Percentiles rank a stretch among this genome's conserved stretches.
phyloP scores from a whole-genome alignment of 1,140 invertebrate species.

The Formica selysi region DNA sequence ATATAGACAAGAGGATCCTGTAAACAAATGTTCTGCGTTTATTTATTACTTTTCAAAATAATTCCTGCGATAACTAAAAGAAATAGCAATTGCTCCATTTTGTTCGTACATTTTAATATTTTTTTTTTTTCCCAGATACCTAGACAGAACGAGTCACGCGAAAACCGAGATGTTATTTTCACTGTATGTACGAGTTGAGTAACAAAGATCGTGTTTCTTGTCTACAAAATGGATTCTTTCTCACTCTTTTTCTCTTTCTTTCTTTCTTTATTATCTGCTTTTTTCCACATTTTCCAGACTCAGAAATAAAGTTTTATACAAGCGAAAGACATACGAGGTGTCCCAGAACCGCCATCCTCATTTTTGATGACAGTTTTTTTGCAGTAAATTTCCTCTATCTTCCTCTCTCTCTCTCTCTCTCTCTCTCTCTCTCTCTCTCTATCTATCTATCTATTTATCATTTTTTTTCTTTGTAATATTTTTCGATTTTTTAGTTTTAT shows the following conservation, averaged over 20 bases:
- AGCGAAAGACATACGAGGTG: not conserved
- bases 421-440: not conserved
- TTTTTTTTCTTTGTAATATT: not conserved
- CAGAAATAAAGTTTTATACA: not conserved
- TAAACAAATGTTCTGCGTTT: slow-evolving; percentile 10
- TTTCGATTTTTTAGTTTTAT: not conserved
- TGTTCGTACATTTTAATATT: not conserved
- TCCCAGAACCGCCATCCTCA: not conserved
- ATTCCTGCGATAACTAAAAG: slow-evolving; percentile 12
- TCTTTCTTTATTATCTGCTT: not conserved
- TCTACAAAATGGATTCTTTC: not conserved
- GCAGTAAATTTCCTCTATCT: not conserved
- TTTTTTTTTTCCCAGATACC: not conserved
- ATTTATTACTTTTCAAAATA: slow-evolving; percentile 4
- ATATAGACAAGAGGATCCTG: not conserved
- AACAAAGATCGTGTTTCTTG: slow-evolving; percentile 9
- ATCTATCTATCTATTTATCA: not conserved
- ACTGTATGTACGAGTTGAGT: slow-evolving; percentile 13
- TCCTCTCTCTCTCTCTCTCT: not conserved
- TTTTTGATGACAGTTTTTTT: not conserved
- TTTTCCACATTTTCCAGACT: slow-evolving; percentile 16
- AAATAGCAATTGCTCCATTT: slow-evolving; percentile 3
- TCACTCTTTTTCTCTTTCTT: no score
- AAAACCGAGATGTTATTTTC: slow-evolving; percentile 26
- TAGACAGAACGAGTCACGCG: not conserved